Evolutionary conservation across 1,140 invertebrate species (phyloP).

Genomic region (Oncopodura yosiiana): DNA sequence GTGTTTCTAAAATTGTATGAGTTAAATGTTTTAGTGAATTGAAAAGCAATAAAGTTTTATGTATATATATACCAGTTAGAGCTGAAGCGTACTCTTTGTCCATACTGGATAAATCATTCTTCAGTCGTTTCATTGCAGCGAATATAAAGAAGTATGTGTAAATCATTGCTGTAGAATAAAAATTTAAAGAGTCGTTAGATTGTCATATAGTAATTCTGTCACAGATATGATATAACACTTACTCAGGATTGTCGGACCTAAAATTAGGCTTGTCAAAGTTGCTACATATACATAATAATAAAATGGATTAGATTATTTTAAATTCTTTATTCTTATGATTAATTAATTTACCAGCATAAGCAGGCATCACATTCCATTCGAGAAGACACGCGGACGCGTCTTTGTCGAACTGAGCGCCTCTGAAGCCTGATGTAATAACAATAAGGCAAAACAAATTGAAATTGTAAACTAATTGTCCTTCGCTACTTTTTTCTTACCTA

Average conservation of each 20-base stretch:
- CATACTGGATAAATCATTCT: slow-evolving; percentile 69
- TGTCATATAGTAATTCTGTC: no score
- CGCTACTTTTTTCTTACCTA: no score
- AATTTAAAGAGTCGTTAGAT: no score
- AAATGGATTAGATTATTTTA: no score
- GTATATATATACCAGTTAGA: no score
- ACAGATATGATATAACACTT: no score
- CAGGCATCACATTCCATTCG: slow-evolving; percentile 87
- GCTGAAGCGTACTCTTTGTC: slow-evolving; percentile 89
- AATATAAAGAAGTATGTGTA: slow-evolving; percentile 92
- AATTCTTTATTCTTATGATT: not conserved
- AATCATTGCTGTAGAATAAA: slow-evolving; percentile 84
- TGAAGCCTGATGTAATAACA: no score
- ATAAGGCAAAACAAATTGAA: no score
- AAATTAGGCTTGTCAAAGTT: not conserved
- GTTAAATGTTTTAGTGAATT: no score
- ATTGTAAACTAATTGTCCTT: no score
- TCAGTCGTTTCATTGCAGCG: slow-evolving; percentile 69
- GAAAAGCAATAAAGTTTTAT: not conserved
- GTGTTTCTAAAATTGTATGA: slow-evolving; percentile 55
- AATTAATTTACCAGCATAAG: slow-evolving; percentile 51
- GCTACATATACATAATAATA: no score
- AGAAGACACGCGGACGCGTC: slow-evolving; percentile 87
- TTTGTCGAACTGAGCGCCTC: slow-evolving; percentile 66
- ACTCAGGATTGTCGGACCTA: slow-evolving; percentile 70